Percentiles rank a stretch among this genome's conserved stretches.
Evolutionary conservation across 2,888 invertebrate species (phyloP).

Genomic region (Scaeva pyrastri): DNA sequence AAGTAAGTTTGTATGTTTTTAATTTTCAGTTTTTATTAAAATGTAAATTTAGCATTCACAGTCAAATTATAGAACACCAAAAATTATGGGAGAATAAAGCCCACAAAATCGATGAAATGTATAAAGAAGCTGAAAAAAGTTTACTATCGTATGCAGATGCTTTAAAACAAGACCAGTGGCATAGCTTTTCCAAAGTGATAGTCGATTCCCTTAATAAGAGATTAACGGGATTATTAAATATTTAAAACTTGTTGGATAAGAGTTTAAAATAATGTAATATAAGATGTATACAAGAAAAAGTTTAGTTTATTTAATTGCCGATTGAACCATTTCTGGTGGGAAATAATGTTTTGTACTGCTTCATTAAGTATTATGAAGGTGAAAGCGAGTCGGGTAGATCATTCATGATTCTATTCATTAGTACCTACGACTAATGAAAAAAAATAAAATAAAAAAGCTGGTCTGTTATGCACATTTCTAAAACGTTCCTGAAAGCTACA

Average conservation of each 20-base stretch:
- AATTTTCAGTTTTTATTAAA: background rate
- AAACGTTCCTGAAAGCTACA: no score
- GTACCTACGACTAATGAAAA: no score
- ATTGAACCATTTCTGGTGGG: background rate
- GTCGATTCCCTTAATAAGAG: background rate
- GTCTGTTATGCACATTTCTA: no score
- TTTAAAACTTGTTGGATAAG: background rate
- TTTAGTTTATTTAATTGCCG: background rate
- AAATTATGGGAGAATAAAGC: background rate
- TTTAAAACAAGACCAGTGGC: background rate
- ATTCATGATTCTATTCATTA: no score
- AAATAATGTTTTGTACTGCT: no score
- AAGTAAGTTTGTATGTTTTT: slow-evolving; percentile 4
- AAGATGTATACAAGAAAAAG: background rate
- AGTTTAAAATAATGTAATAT: background rate
- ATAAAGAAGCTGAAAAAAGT: slow-evolving; percentile 3
- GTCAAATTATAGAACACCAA: background rate
- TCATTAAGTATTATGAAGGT: no score
- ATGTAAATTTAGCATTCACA: slow-evolving; percentile 19
- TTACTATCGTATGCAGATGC: background rate
- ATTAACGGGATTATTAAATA: background rate
- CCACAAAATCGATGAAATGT: background rate
- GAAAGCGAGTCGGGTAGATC: no score
- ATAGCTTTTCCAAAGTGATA: background rate
- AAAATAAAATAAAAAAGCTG: no score